Conservation (phyloP, 1,140 invertebrate genomes). For the Drosophila gunungcola region DNA sequence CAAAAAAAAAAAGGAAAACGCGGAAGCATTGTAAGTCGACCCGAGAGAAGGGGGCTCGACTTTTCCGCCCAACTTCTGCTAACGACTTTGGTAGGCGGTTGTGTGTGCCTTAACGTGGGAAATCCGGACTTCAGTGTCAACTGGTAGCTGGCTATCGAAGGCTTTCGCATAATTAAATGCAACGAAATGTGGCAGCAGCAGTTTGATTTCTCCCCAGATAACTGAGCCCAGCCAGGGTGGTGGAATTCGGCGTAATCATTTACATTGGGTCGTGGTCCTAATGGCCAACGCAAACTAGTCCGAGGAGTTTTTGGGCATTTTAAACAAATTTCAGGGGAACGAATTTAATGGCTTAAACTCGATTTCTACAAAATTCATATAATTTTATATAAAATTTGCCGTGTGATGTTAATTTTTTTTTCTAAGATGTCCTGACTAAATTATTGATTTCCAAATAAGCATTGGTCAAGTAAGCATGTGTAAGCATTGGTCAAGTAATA, state of each 20-base stretch:
- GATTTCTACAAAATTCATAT: not conserved
- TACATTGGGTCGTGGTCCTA: slow-evolving; percentile 20
- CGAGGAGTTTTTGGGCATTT: not conserved
- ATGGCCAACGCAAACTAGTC: slow-evolving; percentile 2
- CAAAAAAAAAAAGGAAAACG: slow-evolving; percentile 43
- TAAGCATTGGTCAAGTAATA: no score
- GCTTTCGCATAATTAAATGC: slow-evolving; percentile 73
- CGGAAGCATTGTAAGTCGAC: slow-evolving; percentile 72
- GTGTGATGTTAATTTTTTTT: not conserved
- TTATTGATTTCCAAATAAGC: no score
- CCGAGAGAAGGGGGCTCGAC: slow-evolving; percentile 23
- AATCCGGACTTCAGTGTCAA: slow-evolving; percentile 55
- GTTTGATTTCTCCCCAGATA: slow-evolving; percentile 60
- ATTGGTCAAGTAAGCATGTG: no score
- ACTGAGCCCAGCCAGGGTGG: slow-evolving; percentile 37
- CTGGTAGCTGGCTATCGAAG: slow-evolving; percentile 54
- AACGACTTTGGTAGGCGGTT: slow-evolving; percentile 71
- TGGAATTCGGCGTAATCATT: slow-evolving; percentile 36
- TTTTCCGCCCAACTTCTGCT: slow-evolving; percentile 38
- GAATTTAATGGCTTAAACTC: not conserved
- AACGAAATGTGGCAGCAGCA: slow-evolving; percentile 61
- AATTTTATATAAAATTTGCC: not conserved
- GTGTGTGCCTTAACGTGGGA: slow-evolving; percentile 63
- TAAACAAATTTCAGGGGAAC: not conserved
- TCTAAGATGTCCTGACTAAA: no score